Base-by-base conservation (phyloP, 1,140 invertebrate genomes). In the Caerostris extrusa region DNA sequence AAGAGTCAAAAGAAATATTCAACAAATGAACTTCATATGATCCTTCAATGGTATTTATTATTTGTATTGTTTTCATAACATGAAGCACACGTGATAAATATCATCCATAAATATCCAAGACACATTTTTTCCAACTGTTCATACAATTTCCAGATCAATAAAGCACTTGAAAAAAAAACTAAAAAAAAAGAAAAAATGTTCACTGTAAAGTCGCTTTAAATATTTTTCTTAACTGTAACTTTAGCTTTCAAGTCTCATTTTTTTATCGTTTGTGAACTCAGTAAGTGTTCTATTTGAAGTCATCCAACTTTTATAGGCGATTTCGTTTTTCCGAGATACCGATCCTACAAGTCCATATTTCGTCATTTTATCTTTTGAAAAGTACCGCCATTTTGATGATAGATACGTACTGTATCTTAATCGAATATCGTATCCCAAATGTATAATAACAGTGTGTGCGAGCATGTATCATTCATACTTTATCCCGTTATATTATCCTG, bases 401-500 rank as follows among this genome's bases (percentile, higher is more conserved):
- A 77, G 71, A 77, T 53, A 77, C 50, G 50, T 34, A 34, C 8
- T n/a, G n/a, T 64, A 12, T 77, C 34, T 77, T 77, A 77, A 77
- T 77, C 71, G 71, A 77, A 77, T 77, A 53, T 77, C 19, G 12
- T 34, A 34, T 77, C 71, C 71, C 71, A 77, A 50, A 77, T 12
- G 71, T 53, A 50, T 77, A 77, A 77, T 77, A 50, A 77, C 34
- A 53, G 34, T 50, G 3, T n/a, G n/a, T 2, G 8, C 7, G 71
- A 53, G 34, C 34, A 14, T 77, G 71, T 77, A 8, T 77, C 71
- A 77, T 77, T 53, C 53, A 77, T 77, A 50, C 67, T 69, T 34
- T 34, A 34, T 14, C 17, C 67, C 19, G 67, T 34, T 34, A 34
- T 34, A 34, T 34, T 34, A 34, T 34, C 34, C 34, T 34, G 0